Evolutionary conservation across 2,888 invertebrate genomes (phyloP).

Genomic region (Gonocerus acuteangulatus): DNA sequence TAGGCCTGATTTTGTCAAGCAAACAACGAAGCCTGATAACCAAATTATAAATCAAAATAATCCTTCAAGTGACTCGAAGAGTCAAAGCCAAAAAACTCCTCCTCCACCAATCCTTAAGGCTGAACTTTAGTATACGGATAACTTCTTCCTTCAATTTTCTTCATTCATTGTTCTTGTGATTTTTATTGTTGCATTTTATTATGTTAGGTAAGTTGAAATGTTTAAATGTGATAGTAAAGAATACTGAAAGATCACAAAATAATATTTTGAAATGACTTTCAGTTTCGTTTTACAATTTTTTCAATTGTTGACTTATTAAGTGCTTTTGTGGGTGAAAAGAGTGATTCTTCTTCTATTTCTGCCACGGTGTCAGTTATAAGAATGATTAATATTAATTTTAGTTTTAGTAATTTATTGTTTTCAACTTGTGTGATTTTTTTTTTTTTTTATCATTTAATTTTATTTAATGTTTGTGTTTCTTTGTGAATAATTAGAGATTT

Average conservation of each 20-base stretch:
- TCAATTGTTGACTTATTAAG: not conserved
- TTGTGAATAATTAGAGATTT: too few species aligned
- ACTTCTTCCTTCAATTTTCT: not conserved
- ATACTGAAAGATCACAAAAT: not conserved
- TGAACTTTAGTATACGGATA: slow-evolving; percentile 2
- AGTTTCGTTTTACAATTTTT: not conserved
- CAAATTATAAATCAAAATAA: not conserved
- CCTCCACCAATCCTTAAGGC: slow-evolving; percentile 2
- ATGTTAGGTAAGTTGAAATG: not conserved
- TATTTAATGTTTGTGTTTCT: not conserved
- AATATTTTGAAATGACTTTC: not conserved
- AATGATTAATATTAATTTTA: not conserved
- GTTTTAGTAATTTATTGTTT: not conserved
- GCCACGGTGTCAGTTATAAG: slow-evolving; percentile 19
- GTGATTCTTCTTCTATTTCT: not conserved
- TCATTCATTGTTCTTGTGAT: slow-evolving; percentile 8
- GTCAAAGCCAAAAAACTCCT: not conserved
- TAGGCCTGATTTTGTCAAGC: not conserved
- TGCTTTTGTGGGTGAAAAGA: not conserved
- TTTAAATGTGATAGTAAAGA: not conserved
- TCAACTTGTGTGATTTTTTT: not conserved
- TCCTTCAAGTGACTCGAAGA: not conserved
- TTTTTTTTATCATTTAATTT: not conserved
- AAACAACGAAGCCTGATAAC: not conserved
- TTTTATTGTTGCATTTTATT: slow-evolving; percentile 15